Evolutionary conservation across 1,140 invertebrate species (phyloP), one percentile per base, ranked within the genome.

Genomic region (Trichoplusia ni): DNA sequence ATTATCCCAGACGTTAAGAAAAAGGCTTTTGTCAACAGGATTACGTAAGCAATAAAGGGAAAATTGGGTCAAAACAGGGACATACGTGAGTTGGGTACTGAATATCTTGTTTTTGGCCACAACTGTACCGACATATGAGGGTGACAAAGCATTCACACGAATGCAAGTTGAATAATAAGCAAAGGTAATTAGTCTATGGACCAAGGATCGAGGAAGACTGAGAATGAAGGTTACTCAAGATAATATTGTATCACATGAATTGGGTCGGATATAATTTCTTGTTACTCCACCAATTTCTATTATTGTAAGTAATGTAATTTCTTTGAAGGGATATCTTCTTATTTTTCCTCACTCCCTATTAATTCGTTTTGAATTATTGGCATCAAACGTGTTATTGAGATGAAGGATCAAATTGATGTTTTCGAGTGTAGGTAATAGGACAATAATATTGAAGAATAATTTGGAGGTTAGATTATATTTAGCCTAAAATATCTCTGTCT

Each of bases 11-110:
- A 51, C 35, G 11, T 49, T 16, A 63, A 5, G 11, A 51, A 38
- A 60, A 66, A 62, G 59, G 42, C 25, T 67, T 67, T 37, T 49
- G 64, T 61, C 58, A 58, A 67, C 65, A 33, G n/a, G 7, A 58
- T 62, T 67, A 67, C 51, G 18, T 58, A 62, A 67, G 65, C 31
- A 61, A 56, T 64, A 35, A 64, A 49, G 54, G 40, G 31, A 31
- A 35, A 58, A 58, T 23, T 47, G 51, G 65, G 65, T 62, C 65
- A 62, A 18, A 38, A 51, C 33, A 23, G 59, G 44, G 21, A 51
- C 35, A 21, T 38, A 62, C 59, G 59, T 62, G 59, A 25, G 7
- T n/a, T 11, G 23, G 6, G n/a, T 18, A 40, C 54, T 46, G 42
- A 59, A 59, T 27, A 44, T 4, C 9, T 21, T 47, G 6, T 19